phyloP scores from a whole-genome alignment of 2,888 invertebrate genomes.

The Nemapogon koenigi region DNA sequence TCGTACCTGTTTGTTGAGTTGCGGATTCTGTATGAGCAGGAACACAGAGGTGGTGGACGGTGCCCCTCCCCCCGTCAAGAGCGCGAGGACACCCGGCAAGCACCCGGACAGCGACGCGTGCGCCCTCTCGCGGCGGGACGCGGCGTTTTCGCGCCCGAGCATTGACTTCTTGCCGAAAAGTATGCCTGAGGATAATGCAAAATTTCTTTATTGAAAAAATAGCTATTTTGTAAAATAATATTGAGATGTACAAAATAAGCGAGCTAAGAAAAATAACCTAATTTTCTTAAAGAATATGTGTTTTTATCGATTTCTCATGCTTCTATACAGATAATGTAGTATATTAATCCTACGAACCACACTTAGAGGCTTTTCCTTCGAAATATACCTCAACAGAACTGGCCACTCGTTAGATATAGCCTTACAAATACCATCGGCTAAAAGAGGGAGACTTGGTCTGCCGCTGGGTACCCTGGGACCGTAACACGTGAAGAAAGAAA shows the following conservation, averaged over 20 bases:
- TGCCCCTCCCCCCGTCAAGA: background rate
- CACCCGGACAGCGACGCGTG: constrained; percentile 38
- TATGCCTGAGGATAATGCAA: constrained; percentile 24
- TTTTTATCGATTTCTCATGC: too few species aligned
- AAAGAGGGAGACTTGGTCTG: too few species aligned
- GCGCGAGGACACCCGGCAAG: constrained; percentile 26
- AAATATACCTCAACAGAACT: too few species aligned
- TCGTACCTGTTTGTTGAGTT: constrained; percentile 63
- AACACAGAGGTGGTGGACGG: constrained; percentile 30
- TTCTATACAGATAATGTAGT: background rate
- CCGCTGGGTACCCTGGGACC: too few species aligned
- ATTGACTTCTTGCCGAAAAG: constrained; percentile 32
- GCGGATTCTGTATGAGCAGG: constrained; percentile 60
- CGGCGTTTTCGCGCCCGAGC: constrained; percentile 17
- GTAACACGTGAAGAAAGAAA: too few species aligned
- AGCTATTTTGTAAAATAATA: background rate
- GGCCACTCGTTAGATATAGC: too few species aligned
- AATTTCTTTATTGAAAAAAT: too few species aligned
- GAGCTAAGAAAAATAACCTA: background rate
- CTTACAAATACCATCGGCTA: too few species aligned
- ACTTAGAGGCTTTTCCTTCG: too few species aligned
- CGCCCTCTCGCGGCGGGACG: too few species aligned
- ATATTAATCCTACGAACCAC: background rate
- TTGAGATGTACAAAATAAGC: background rate
- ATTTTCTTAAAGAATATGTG: background rate